These are phyloP conservation scores for Saccostrea glomerata DNA, from an alignment of 1,140 invertebrate species.

Conservation along the genomic window DNA sequence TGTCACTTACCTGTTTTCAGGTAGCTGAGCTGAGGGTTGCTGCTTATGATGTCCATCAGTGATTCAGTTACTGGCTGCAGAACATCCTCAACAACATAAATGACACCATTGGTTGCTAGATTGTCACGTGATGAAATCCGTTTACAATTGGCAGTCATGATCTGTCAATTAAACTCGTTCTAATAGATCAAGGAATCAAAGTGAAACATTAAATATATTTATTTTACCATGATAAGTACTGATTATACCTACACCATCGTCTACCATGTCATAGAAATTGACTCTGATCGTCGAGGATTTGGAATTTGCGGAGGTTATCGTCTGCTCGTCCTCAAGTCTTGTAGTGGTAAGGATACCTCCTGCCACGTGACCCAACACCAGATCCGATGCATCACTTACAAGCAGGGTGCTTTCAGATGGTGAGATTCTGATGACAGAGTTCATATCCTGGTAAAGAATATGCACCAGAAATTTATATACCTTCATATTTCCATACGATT, in stretches of 20 bases:
- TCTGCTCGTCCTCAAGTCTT: conserved; percentile 76
- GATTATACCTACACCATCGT: background rate
- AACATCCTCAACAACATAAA: conserved; percentile 81
- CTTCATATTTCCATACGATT: too few species aligned
- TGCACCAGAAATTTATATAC: too few species aligned
- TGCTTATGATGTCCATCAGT: conserved; percentile 79
- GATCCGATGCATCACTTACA: conserved; percentile 59
- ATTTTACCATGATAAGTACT: background rate
- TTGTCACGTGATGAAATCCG: conserved; percentile 82
- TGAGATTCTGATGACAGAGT: conserved; percentile 67
- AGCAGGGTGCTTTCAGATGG: conserved; percentile 57
- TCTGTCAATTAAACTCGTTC: conserved; percentile 57
- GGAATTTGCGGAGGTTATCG: conserved; percentile 79
- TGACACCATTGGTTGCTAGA: conserved; percentile 81
- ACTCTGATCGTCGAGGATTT: conserved; percentile 81
- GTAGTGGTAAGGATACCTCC: conserved; percentile 73
- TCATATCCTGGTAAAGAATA: conserved; percentile 54
- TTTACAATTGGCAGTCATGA: conserved; percentile 84
- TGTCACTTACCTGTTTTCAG: conserved; percentile 79
- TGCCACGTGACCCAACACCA: conserved; percentile 77
- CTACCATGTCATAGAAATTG: conserved; percentile 81
- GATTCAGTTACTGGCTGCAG: conserved; percentile 80
- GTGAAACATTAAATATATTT: background rate
- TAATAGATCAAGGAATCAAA: too few species aligned
- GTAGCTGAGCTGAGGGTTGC: conserved; percentile 80